Percentiles rank a stretch among this genome's conserved stretches.
These are phyloP conservation scores for Xyrichtys novacula DNA, from an alignment of 2,797 vertebrate genomes.

Conservation along the genomic window DNA sequence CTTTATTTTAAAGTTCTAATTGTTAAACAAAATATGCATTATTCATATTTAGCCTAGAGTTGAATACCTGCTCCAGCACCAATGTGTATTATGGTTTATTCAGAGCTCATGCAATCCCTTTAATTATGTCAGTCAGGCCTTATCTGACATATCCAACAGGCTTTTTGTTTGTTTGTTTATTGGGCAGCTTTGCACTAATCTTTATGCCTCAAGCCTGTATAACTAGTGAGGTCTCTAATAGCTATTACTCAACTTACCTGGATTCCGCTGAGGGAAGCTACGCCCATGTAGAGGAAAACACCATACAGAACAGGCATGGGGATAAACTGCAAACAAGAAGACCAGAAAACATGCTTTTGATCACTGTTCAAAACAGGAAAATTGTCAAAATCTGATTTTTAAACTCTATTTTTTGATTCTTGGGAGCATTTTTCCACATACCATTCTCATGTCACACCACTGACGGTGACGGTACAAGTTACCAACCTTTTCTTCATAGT, in stretches of 20 bases:
- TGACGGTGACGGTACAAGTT: no score
- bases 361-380: background rate
- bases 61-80: background rate
- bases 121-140: no score
- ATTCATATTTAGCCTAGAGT: background rate
- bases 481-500: background rate
- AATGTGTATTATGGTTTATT: no score
- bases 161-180: no score
- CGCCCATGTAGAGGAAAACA: slow-evolving; percentile 97
- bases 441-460: no score
- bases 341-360: background rate
- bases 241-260: slow-evolving; percentile 85
- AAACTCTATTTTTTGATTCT: no score
- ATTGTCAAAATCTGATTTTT: background rate
- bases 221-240: slow-evolving; percentile 17
- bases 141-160: no score
- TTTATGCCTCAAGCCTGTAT: slow-evolving; percentile 14
- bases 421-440: no score
- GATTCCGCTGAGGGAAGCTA: slow-evolving; percentile 94
- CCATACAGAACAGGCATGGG: slow-evolving; percentile 96
- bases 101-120: no score
- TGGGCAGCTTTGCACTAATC: no score
- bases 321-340: slow-evolving; percentile 85
- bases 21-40: no score
- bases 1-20: no score